Base-by-base conservation (phyloP, 1,140 invertebrate genomes). In the Aphis craccivora region DNA sequence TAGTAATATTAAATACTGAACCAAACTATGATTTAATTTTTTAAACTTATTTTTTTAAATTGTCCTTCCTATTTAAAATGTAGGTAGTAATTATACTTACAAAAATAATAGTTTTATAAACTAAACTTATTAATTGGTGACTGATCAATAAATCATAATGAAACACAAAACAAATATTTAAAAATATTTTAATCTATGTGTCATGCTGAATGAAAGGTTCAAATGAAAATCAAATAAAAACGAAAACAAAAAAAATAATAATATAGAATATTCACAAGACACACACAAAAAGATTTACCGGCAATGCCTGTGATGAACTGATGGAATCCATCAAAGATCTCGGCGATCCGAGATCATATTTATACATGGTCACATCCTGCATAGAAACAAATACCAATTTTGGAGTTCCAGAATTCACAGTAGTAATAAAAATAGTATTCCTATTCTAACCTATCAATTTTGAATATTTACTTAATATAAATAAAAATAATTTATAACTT, bases 331-430 rank as follows among this genome's bases (percentile, higher is more conserved):
- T 93, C 67, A 84, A 93, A 86, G 91, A 93, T 93, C 91, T 93
- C 91, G 91, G 91, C 48, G 91, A 93, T 86, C 91, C 91, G 81
- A 93, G 91, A 93, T 93, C 91, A 93, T 84, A 93, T 93, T 93
- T 93, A 93, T 84, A 93, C 91, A 93, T 93, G 91, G 81, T 93
- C 91, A 93, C 91, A 93, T 93, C 91, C 91, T 93, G 91, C 91
- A 86, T 93, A 93, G 91, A 93, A 93, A 93, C 91, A 93, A 93
- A 93, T 84, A 93, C 91, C 91, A 93, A 84, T 91, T 91, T 91
- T 91, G 90, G 90, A 93, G 91, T 93, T 93, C 91, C 91, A 93
- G 76, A 93, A 51, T 93, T 93, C 25, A 93, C 8, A 93, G 14
- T 53, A 86, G 35, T 92, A 81, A 92, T 81, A 93, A 51, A 93